Conservation (phyloP, 64 coral and sea anemone species). For the Dendronephthya gigantea region DNA sequence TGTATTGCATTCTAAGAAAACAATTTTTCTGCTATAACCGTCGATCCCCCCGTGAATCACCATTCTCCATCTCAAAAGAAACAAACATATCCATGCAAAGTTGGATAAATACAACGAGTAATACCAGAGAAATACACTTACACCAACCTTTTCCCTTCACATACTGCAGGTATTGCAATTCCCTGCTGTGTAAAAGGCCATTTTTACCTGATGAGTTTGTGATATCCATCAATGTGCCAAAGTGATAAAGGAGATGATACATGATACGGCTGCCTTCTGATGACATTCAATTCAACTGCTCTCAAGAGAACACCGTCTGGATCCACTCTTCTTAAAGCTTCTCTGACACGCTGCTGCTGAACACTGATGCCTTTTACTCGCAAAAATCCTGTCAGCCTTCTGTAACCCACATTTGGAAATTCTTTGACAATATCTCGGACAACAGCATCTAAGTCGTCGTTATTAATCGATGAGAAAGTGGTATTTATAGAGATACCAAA, state of each 20-base stretch:
- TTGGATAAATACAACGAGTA: no score
- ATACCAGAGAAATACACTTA: no score
- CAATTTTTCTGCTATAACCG: no score
- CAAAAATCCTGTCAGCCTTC: conserved; percentile 31
- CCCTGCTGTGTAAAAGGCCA: no score
- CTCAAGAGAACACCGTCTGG: conserved; percentile 21
- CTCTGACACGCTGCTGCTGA: conserved; percentile 22
- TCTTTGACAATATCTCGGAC: conserved; percentile 17
- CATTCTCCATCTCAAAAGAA: no score
- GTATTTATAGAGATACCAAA: conserved; percentile 13
- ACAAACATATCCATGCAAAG: no score
- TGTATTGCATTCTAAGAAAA: no score
- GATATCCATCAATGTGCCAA: conserved; percentile 39
- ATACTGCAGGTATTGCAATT: no score
- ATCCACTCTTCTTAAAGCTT: conserved; percentile 27
- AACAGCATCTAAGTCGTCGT: conserved; percentile 26
- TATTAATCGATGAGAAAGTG: neutral
- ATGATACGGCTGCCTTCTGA: neutral
- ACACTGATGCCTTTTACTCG: neutral
- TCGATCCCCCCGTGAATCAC: no score
- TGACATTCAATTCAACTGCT: conserved; percentile 12
- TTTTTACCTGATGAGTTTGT: conserved; percentile 38
- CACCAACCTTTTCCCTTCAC: no score
- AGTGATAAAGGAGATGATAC: conserved; percentile 15
- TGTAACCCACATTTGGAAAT: conserved; percentile 38